phyloP scores from a whole-genome alignment of 2,888 invertebrate species.

The Falcaria lacertinaria region DNA sequence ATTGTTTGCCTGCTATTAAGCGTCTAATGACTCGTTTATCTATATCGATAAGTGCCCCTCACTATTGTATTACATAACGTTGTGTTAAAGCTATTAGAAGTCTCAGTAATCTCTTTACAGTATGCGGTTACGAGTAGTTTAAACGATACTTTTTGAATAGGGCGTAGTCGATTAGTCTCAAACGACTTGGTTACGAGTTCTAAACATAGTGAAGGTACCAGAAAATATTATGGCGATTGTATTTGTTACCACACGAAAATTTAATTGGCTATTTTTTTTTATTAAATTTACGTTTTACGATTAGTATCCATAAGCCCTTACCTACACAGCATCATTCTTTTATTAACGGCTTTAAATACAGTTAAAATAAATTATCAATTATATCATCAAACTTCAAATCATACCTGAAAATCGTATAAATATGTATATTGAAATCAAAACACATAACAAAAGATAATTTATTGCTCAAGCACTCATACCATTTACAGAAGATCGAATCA shows the following conservation, averaged over 20 bases:
- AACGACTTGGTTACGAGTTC: neutral
- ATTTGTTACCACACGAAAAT: too few relatives aligned
- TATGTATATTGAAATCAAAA: neutral
- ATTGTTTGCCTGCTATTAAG: neutral
- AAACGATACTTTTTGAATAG: constrained; percentile 15
- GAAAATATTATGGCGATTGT: too few relatives aligned
- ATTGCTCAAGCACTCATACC: constrained; percentile 14
- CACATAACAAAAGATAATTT: constrained; percentile 5
- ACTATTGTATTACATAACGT: constrained; percentile 30
- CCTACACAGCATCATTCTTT: too few relatives aligned
- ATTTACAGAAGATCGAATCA: constrained; percentile 35
- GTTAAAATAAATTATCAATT: too few relatives aligned
- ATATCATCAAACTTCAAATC: too few relatives aligned
- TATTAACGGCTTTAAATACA: too few relatives aligned
- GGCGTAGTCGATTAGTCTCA: constrained; percentile 7
- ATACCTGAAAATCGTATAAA: neutral
- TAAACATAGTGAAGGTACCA: too few relatives aligned
- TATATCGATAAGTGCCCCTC: constrained; percentile 23
- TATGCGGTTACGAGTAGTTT: constrained; percentile 24
- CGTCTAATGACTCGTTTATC: neutral
- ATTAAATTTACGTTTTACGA: too few relatives aligned
- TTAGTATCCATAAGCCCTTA: too few relatives aligned
- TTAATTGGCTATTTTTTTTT: too few relatives aligned
- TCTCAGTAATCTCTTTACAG: constrained; percentile 45
- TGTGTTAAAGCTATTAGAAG: constrained; percentile 19